phyloP scores from a whole-genome alignment of 2,113 vertebrate genomes.

The Vireo altiloquus region DNA sequence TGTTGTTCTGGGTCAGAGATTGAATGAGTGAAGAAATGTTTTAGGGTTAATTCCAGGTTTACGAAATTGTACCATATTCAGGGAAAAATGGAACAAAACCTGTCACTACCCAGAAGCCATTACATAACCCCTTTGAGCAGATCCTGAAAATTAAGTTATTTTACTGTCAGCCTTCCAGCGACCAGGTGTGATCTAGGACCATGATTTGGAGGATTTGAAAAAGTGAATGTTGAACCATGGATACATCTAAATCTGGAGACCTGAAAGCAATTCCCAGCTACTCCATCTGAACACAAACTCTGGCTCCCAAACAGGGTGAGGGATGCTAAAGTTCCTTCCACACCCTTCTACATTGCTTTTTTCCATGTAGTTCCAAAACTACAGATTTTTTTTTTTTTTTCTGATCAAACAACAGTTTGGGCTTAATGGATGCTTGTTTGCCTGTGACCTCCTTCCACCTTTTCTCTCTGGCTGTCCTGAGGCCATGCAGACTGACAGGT shows the following conservation, averaged over 20 bases:
- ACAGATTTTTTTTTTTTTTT: neutral
- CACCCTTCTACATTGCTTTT: neutral
- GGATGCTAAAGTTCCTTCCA: neutral
- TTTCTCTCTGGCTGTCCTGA: neutral
- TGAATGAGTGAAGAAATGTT: neutral
- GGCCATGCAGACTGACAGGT: neutral
- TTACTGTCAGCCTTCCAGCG: neutral
- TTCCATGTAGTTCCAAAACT: neutral
- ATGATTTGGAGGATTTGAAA: neutral
- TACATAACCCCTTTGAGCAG: neutral
- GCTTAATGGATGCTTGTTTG: neutral
- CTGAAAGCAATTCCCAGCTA: neutral
- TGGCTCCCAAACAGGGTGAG: neutral
- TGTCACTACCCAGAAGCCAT: neutral
- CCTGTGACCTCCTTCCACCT: neutral
- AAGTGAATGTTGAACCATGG: neutral
- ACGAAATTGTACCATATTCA: neutral
- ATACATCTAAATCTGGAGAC: neutral
- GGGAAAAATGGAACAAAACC: neutral
- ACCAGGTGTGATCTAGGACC: neutral
- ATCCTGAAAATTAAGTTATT: neutral
- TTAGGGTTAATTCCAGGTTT: neutral
- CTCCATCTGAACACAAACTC: neutral
- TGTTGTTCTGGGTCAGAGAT: neutral
- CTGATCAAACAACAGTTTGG: neutral